phyloP scores from a whole-genome alignment of 2,113 vertebrate genomes.

The Falcunculus frontatus region DNA sequence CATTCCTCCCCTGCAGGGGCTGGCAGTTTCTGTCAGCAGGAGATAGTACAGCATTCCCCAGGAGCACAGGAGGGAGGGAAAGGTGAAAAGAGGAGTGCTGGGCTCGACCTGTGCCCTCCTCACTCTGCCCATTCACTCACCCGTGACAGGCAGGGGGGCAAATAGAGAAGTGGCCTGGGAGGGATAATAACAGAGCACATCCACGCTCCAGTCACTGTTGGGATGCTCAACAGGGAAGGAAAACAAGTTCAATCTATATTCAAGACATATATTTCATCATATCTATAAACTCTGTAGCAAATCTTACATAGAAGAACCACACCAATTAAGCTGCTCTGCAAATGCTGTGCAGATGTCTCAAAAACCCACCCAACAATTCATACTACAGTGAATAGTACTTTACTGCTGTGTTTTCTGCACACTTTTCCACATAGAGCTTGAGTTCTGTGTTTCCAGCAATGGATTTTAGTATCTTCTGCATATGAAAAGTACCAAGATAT shows the following conservation, averaged over 20 bases:
- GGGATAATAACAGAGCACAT: background rate
- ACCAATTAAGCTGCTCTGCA: background rate
- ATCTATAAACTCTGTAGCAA: background rate
- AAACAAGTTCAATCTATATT: background rate
- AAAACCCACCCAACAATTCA: background rate
- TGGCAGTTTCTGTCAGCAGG: background rate
- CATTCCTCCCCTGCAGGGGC: background rate
- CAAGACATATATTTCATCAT: background rate
- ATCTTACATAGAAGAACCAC: background rate
- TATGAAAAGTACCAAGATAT: background rate
- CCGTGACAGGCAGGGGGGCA: accelerated
- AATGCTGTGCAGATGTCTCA: background rate
- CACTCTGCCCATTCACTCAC: background rate
- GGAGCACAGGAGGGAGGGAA: background rate
- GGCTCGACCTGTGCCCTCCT: background rate
- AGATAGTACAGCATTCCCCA: background rate
- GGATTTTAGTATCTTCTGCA: background rate
- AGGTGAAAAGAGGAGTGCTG: background rate
- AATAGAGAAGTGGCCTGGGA: background rate
- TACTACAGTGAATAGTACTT: background rate
- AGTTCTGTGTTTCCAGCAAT: background rate
- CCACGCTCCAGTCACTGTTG: background rate
- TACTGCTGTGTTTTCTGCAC: background rate
- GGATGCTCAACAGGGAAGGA: background rate
- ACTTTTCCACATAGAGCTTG: background rate